Evolutionary conservation across 1,140 invertebrate species (phyloP), one percentile per base, ranked within the genome.

Genomic region (Probaryconus sp.): DNA sequence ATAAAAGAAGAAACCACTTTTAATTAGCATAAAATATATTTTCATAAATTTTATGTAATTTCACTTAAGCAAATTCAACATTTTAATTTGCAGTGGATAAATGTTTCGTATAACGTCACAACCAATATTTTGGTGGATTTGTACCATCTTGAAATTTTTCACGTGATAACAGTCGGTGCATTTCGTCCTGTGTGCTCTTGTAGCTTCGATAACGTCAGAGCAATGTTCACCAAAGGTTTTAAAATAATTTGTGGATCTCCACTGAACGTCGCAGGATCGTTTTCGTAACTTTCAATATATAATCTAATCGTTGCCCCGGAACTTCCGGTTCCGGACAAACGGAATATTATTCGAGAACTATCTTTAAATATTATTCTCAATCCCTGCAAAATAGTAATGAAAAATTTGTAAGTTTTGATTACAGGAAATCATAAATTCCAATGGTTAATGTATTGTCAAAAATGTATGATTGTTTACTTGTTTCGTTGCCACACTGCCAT

Each of bases 311-410:
- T 99, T 9, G 98, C 98, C 3, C 98, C 98, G 55, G 94, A 94
- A 85, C 96, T 98, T 67, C 98, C 98, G 3, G 98, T 99, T 42
- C 98, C 98, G 84, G 97, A 98, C 33, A 99, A 89, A 38, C 98
- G 91, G 85, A 95, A 94, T 53, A 99, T 94, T 70, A 99, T 92
- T 28, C 98, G 90, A 1, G 97, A 97, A 20, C 96, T 96, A 87
- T 99, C 97, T 72, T 93, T 92, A 83, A 99, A 99, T 30, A 98
- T 89, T 38, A 99, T 92, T 70, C 97, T 90, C 17, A 99, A 89
- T 69, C 98, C 98, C 95, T 98, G 85, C 11, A 89, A 73, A 85
- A 38, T 30, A 35, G 45, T 48, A 20, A 5, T 51, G 6, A 51
- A 45, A n/a, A 9, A 16, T 18, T 10, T 51, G 30, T 5, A 20